These are phyloP conservation scores for Heliocidaris erythrogramma DNA, from an alignment of 35 echinoderm and acorn worm genomes.

Conservation along the genomic window DNA sequence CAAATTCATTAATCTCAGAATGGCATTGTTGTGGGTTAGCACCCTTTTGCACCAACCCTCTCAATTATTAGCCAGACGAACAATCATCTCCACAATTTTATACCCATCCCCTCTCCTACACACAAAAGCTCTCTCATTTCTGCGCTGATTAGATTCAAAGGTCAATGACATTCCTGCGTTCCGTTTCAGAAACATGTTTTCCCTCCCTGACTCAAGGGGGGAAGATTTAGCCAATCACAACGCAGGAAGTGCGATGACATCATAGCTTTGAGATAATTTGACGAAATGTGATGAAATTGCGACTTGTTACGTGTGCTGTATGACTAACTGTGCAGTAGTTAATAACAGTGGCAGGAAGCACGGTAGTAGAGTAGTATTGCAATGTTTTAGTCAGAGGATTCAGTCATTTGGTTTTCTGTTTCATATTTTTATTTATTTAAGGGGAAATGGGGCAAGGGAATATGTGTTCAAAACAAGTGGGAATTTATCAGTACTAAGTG, in stretches of 20 bases:
- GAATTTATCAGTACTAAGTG: background rate
- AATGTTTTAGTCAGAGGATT: background rate
- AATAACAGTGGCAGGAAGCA: background rate
- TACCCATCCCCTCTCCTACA: background rate
- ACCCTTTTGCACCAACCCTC: background rate
- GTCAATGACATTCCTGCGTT: background rate
- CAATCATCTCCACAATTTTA: background rate
- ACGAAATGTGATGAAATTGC: background rate
- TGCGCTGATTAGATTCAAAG: background rate
- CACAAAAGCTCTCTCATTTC: background rate
- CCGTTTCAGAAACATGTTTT: background rate
- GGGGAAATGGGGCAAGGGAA: background rate
- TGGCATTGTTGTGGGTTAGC: background rate
- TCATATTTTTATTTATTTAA: background rate
- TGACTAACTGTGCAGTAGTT: background rate
- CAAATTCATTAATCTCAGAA: background rate
- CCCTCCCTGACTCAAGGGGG: background rate
- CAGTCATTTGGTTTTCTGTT: background rate
- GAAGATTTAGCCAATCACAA: background rate
- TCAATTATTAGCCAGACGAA: constrained; percentile 11
- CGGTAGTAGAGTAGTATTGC: background rate
- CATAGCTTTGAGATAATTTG: background rate
- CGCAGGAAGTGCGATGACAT: constrained; percentile 1
- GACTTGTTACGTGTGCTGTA: background rate
- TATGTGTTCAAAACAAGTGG: no score